Percentiles rank a stretch among this genome's conserved stretches.
Evolutionary conservation across 2,797 vertebrate genomes (phyloP).

Genomic region (Enoplosus armatus): DNA sequence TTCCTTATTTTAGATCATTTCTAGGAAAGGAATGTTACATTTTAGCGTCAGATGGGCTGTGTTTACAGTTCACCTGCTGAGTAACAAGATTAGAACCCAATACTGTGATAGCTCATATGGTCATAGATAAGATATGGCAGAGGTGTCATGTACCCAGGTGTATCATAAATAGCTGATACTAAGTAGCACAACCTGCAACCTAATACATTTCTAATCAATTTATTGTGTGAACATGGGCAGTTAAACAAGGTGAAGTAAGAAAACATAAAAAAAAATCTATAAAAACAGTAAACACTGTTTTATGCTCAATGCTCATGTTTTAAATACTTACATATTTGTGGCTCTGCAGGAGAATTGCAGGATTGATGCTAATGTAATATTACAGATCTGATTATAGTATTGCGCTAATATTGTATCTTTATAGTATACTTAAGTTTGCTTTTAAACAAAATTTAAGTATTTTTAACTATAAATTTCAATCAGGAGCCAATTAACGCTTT

Average conservation of each 20-base stretch:
- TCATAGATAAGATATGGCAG: background rate
- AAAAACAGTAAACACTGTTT: background rate
- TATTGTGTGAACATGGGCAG: background rate
- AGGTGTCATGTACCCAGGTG: background rate
- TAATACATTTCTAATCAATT: background rate
- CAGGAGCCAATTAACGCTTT: background rate
- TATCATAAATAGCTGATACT: too few species aligned
- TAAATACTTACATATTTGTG: background rate
- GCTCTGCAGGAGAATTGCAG: background rate
- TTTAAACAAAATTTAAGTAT: background rate
- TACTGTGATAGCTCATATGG: background rate
- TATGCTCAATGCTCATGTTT: background rate
- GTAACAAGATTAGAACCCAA: background rate
- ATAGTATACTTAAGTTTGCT: background rate
- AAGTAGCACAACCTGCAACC: too few species aligned
- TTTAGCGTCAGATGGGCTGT: background rate
- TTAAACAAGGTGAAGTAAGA: background rate
- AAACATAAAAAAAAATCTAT: background rate
- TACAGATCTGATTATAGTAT: background rate
- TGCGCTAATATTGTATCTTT: background rate
- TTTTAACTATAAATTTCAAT: background rate
- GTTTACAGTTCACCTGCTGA: slow-evolving; percentile 7
- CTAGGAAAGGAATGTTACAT: background rate
- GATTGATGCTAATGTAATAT: background rate
- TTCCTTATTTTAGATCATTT: background rate